Conservation (phyloP, 2,888 invertebrate species). For the Drosophila affinis region DNA sequence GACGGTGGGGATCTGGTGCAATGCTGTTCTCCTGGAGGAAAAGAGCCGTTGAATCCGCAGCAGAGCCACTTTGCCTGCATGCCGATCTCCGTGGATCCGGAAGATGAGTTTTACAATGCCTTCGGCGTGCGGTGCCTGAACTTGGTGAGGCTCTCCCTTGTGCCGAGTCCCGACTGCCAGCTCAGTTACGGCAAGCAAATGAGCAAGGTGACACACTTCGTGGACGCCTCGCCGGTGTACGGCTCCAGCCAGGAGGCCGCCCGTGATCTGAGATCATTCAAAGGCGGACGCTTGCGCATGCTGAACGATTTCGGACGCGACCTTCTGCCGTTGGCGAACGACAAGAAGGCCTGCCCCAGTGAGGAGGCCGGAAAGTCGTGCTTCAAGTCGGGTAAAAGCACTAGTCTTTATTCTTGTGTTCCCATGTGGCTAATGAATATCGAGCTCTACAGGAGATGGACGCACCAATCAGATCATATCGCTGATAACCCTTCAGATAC, state of each 20-base stretch:
- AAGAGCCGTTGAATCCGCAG: constrained; percentile 84
- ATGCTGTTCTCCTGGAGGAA: constrained; percentile 88
- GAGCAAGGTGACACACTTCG: constrained; percentile 87
- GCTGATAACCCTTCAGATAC: constrained; percentile 88
- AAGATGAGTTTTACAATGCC: constrained; percentile 86
- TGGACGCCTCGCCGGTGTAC: constrained; percentile 90
- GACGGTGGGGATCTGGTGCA: constrained; percentile 88
- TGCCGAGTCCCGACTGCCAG: constrained; percentile 88
- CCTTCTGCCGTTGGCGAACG: constrained; percentile 87
- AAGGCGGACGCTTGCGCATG: constrained; percentile 87
- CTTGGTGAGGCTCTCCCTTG: constrained; percentile 88
- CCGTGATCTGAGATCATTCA: constrained; percentile 86
- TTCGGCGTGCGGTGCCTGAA: constrained; percentile 88
- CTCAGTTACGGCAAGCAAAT: constrained; percentile 90
- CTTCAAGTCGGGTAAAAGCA: constrained; percentile 84
- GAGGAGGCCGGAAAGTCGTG: constrained; percentile 86
- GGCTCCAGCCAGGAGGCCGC: constrained; percentile 87
- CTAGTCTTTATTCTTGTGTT: neutral
- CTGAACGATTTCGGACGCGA: constrained; percentile 88
- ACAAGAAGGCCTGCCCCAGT: constrained; percentile 87
- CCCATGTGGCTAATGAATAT: no score
- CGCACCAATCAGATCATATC: constrained; percentile 92
- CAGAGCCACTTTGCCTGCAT: constrained; percentile 88
- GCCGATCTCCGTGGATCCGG: constrained; percentile 86
- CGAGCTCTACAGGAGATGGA: constrained; percentile 86